phyloP scores from a whole-genome alignment of 1,140 invertebrate species.

The Drosophila yakuba region DNA sequence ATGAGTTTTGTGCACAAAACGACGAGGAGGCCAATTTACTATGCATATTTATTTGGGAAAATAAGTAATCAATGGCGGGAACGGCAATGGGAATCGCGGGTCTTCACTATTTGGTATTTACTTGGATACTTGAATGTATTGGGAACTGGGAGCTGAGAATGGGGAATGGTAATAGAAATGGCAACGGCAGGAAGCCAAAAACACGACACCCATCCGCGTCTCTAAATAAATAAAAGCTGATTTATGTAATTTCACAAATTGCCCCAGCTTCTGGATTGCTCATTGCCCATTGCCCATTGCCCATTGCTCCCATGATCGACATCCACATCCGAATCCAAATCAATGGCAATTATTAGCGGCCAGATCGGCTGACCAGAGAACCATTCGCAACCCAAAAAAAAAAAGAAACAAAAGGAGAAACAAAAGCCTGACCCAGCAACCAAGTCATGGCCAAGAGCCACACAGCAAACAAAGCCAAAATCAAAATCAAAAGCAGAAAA shows the following conservation, averaged over 20 bases:
- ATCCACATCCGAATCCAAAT: slow-evolving; percentile 51
- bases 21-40: slow-evolving; percentile 61
- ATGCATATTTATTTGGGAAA: slow-evolving; percentile 82
- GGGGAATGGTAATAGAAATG: slow-evolving; percentile 20
- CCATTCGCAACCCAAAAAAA: not conserved
- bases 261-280: slow-evolving; percentile 26
- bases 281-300: not conserved
- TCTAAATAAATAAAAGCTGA: slow-evolving; percentile 82
- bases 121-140: not conserved
- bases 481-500: slow-evolving; percentile 13
- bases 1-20: slow-evolving; percentile 51
- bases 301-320: slow-evolving; percentile 50
- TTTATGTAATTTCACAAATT: slow-evolving; percentile 82
- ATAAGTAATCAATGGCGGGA: slow-evolving; percentile 74
- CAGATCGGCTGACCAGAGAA: slow-evolving; percentile 73
- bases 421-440: slow-evolving; percentile 62
- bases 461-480: slow-evolving; percentile 9
- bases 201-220: slow-evolving; percentile 50
- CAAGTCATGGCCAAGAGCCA: slow-evolving; percentile 36
- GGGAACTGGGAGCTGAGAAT: not conserved
- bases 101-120: not conserved
- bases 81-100: slow-evolving; percentile 1
- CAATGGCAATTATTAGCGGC: slow-evolving; percentile 74
- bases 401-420: not conserved
- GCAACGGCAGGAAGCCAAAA: slow-evolving; percentile 51